Evolutionary conservation across 2,797 vertebrate genomes (phyloP).

Genomic region (Zalophus californianus): DNA sequence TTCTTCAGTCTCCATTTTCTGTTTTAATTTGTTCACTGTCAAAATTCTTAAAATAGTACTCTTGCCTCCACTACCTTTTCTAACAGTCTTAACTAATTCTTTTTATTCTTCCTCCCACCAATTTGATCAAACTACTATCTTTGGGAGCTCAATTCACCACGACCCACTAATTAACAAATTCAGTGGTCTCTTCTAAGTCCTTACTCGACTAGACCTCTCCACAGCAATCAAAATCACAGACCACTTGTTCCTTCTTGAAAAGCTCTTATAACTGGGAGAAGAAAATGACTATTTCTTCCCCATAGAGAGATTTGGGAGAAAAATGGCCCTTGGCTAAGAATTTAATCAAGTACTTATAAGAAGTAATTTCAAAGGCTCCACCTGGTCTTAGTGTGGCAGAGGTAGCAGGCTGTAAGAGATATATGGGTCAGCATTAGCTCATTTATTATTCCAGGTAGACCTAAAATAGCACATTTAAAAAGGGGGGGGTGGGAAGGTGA

Average conservation of each 20-base stretch:
- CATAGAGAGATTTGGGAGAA: constrained; percentile 64
- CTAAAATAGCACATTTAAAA: constrained; percentile 52
- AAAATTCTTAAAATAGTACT: constrained; percentile 7
- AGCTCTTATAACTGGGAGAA: constrained; percentile 70
- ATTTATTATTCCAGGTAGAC: constrained; percentile 71
- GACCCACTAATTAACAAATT: constrained; percentile 80
- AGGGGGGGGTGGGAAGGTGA: neutral
- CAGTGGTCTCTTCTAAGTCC: constrained; percentile 70
- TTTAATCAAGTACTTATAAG: constrained; percentile 79
- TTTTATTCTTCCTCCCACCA: constrained; percentile 67
- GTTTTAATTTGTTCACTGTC: neutral
- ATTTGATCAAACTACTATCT: constrained; percentile 62
- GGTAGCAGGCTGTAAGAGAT: constrained; percentile 54
- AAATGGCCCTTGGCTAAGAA: constrained; percentile 76
- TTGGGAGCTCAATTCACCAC: constrained; percentile 60
- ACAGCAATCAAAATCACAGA: constrained; percentile 76
- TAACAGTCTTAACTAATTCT: constrained; percentile 29
- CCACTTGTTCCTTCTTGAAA: constrained; percentile 77
- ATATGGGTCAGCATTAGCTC: constrained; percentile 51
- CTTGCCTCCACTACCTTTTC: neutral
- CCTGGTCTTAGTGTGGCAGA: constrained; percentile 55
- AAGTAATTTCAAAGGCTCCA: constrained; percentile 77
- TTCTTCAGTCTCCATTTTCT: neutral
- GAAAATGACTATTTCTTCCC: constrained; percentile 78
- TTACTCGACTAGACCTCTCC: constrained; percentile 57